Base-by-base conservation (phyloP, 2,113 vertebrate species). In the Percopsis transmontana region DNA sequence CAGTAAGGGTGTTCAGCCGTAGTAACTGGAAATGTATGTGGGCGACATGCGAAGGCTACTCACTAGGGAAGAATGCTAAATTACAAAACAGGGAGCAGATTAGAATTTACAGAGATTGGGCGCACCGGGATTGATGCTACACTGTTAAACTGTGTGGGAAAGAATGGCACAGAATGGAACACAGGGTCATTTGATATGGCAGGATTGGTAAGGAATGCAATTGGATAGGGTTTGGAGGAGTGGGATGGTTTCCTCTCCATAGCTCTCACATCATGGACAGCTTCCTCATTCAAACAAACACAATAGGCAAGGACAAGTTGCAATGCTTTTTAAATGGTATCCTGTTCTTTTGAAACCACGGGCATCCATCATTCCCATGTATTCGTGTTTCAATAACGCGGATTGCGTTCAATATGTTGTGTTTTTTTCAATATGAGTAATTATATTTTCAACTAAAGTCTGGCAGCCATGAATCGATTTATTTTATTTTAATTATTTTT, bases 171-270 rank as follows among this genome's bases (percentile, higher is more conserved):
- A 79, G 80, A 86, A 84, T 70, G 72, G 84, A 74, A 66, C 63
- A 74, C 69, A 58, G 77, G 82, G 83, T 80, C 79, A 89, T 72
- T 55, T 72, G 83, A 90, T 88, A 81, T 3, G 27, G 74, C 53
- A 15, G 77, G 70, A 86, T 70, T 77, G 81, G 76, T 51, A 68
- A 79, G 75, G 82, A 89, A 88, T 88, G 85, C 80, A 84, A 87
- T 70, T 68, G 87, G 55, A 90, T 89, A 88, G 77, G 10, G 71
- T 69, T 81, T 70, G 80, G 87, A 79, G 74, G 55, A 86, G 70
- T 57, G 78, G 72, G 80, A 87, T 72, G 61, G 65, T 75, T 85
- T 83, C 78, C 69, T 73, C 64, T 78, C 14, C 62, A 55, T 48
- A 59, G 60, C 78, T 85, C 77, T 83, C 82, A 88, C 80, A 79